Conservation (phyloP, 2,888 invertebrate species). For the Resseliella maxima region DNA sequence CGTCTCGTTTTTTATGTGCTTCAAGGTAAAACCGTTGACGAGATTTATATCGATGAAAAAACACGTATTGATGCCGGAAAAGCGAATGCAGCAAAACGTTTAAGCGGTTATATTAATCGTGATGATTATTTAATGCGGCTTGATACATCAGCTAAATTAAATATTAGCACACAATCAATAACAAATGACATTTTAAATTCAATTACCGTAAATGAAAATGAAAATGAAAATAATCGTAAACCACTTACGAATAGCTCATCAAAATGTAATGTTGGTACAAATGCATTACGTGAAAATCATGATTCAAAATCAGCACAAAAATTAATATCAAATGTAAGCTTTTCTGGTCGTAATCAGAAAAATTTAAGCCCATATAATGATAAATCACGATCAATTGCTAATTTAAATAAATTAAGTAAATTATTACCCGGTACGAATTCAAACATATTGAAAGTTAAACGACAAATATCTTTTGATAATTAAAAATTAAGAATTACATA, state of each 20-base stretch:
- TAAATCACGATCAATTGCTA: constrained; percentile 6
- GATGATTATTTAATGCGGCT: constrained; percentile 65
- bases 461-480: constrained; percentile 74
- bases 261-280: constrained; percentile 64
- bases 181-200: neutral
- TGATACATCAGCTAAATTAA: constrained; percentile 57
- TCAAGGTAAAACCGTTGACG: constrained; percentile 74
- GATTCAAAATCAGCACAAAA: constrained; percentile 63
- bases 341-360: constrained; percentile 66
- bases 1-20: constrained; percentile 75
- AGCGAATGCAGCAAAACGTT: constrained; percentile 13
- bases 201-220: neutral
- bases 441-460: constrained; percentile 69
- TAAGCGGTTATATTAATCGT: constrained; percentile 57
- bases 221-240: constrained; percentile 55
- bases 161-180: constrained; percentile 20
- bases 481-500: neutral
- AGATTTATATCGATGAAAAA: constrained; percentile 68
- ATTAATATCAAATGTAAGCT: constrained; percentile 64
- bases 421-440: constrained; percentile 4
- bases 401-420: constrained; percentile 1
- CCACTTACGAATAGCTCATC: constrained; percentile 65
- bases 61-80: constrained; percentile 58
- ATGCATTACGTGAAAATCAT: constrained; percentile 65
- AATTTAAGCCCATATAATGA: constrained; percentile 65